These are phyloP conservation scores for Melitaea cinxia DNA, from an alignment of 1,140 invertebrate species.

Conservation along the genomic window DNA sequence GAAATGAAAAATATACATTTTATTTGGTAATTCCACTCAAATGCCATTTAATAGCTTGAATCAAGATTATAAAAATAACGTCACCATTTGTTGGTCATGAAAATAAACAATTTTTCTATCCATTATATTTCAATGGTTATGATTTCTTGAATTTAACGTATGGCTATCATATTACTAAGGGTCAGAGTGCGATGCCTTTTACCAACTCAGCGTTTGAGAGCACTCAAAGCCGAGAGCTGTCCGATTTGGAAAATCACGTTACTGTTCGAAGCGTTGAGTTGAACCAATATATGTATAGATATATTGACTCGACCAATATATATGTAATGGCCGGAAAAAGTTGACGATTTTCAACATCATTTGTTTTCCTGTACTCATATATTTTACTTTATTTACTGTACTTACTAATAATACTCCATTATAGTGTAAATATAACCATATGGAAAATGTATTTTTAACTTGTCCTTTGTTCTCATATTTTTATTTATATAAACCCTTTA, in stretches of 20 bases:
- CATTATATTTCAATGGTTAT: constrained; percentile 21
- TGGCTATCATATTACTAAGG: constrained; percentile 51
- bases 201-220: constrained; percentile 57
- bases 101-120: constrained; percentile 12
- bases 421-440: no score
- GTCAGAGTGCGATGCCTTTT: constrained; percentile 58
- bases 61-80: constrained; percentile 17
- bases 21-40: no score
- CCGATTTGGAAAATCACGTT: constrained; percentile 74
- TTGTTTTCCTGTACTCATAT: not conserved
- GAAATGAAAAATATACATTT: no score
- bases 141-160: constrained; percentile 29
- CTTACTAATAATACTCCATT: no score
- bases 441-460: no score
- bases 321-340: constrained; percentile 17
- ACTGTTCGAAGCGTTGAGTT: constrained; percentile 33
- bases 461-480: no score
- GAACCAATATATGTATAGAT: constrained; percentile 21
- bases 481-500: no score
- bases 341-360: not conserved
- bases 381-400: no score
- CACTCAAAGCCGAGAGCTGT: constrained; percentile 62
- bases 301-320: no score
- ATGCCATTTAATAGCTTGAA: no score
- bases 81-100: constrained; percentile 18